phyloP scores from a whole-genome alignment of 2,797 vertebrate genomes.

The Gephyroberyx darwinii region DNA sequence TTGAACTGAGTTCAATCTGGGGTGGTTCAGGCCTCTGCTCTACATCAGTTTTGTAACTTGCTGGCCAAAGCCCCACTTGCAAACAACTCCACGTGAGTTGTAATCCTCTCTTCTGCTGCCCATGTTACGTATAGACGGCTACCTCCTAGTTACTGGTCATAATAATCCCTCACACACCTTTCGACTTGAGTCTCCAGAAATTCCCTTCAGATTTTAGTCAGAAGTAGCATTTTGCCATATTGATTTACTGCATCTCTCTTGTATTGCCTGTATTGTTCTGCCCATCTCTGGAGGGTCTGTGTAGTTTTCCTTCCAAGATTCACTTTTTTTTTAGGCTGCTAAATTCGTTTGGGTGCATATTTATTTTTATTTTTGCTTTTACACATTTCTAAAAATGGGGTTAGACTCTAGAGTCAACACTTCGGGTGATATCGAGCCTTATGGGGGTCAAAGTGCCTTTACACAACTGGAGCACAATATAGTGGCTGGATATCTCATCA shows the following conservation, averaged over 20 bases:
- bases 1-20: too few species aligned
- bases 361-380: slow-evolving; percentile 31
- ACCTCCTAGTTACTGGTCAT: slow-evolving; percentile 66
- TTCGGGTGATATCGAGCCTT: slow-evolving; percentile 71
- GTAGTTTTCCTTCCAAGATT: slow-evolving; percentile 3
- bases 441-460: slow-evolving; percentile 87
- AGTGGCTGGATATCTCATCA: slow-evolving; percentile 93
- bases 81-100: slow-evolving; percentile 73
- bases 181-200: slow-evolving; percentile 9
- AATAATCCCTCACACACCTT: slow-evolving; percentile 61
- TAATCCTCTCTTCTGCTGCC: slow-evolving; percentile 76
- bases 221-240: slow-evolving; percentile 27
- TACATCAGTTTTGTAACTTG: slow-evolving; percentile 31
- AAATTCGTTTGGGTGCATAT: slow-evolving; percentile 29
- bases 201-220: slow-evolving; percentile 21
- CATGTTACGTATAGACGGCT: slow-evolving; percentile 76
- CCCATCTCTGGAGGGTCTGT: slow-evolving; percentile 17
- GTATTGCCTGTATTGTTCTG: background rate
- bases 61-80: slow-evolving; percentile 19
- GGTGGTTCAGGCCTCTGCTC: background rate
- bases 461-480: slow-evolving; percentile 93
- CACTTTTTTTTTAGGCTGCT: slow-evolving; percentile 49
- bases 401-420: slow-evolving; percentile 77
- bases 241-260: slow-evolving; percentile 59
- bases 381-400: slow-evolving; percentile 61